Conservation (phyloP, 1,140 invertebrate genomes). For the Bradysia coprophila region DNA sequence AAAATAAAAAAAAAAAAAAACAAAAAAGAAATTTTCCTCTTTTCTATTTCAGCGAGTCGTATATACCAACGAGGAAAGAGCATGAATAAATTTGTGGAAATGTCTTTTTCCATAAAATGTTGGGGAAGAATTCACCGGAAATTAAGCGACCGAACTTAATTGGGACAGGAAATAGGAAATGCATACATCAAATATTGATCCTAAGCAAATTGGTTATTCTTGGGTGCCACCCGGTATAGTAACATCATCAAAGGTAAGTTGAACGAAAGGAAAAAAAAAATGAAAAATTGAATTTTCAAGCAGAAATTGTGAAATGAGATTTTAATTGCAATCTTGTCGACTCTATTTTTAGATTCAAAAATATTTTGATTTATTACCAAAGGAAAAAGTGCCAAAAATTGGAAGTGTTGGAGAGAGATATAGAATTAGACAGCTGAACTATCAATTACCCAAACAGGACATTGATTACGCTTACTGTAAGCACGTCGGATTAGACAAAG, state of each 20-base stretch:
- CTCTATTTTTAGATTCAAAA: slow-evolving; percentile 24
- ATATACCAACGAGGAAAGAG: too few relatives aligned
- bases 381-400: slow-evolving; percentile 55
- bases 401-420: slow-evolving; percentile 59
- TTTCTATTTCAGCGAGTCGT: too few relatives aligned
- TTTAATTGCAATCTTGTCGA: background rate
- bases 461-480: slow-evolving; percentile 74
- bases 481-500: slow-evolving; percentile 60
- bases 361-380: slow-evolving; percentile 55
- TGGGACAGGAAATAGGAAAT: slow-evolving; percentile 30
- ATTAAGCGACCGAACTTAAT: slow-evolving; percentile 68
- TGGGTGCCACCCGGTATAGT: slow-evolving; percentile 66
- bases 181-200: slow-evolving; percentile 26
- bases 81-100: too few relatives aligned
- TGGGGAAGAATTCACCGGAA: slow-evolving; percentile 83
- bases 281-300: background rate
- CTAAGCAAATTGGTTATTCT: slow-evolving; percentile 45
- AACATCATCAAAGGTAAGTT: slow-evolving; percentile 30
- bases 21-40: too few relatives aligned
- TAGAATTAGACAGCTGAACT: slow-evolving; percentile 63
- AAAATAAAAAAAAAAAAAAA: too few relatives aligned
- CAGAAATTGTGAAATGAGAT: background rate
- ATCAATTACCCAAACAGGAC: slow-evolving; percentile 89
- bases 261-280: background rate
- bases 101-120: too few relatives aligned